Evolutionary conservation across 2,113 vertebrate genomes (phyloP).

Genomic region (Platanista minor): DNA sequence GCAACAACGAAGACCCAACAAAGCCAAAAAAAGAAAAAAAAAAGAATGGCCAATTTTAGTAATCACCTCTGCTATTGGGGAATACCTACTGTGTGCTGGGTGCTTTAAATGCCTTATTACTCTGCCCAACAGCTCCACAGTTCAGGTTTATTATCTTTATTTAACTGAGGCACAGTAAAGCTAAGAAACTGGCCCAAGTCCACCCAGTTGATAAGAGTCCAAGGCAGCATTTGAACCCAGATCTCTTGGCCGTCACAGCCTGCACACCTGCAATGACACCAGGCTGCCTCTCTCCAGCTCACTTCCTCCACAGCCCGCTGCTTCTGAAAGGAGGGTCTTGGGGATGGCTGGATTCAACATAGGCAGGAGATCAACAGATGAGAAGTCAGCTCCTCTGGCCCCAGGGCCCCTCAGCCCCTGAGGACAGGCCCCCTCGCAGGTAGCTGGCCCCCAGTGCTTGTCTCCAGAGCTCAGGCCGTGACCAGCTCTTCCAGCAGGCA

Average conservation of each 20-base stretch:
- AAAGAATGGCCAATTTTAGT: constrained; percentile 19
- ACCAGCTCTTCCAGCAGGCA: background rate
- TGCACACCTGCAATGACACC: background rate
- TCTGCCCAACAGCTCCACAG: background rate
- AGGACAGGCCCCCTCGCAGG: background rate
- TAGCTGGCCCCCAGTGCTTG: background rate
- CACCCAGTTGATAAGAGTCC: too few relatives aligned
- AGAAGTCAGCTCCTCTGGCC: background rate
- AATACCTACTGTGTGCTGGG: background rate
- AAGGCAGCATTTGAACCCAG: background rate
- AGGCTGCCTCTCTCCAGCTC: background rate
- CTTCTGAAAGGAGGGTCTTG: background rate
- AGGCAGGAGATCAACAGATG: background rate
- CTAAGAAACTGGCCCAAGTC: background rate
- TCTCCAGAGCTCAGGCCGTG: background rate
- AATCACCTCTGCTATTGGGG: background rate
- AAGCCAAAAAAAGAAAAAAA: too few relatives aligned
- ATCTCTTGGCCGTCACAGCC: background rate
- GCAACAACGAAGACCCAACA: too few relatives aligned
- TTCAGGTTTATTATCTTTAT: background rate
- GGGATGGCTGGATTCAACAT: background rate
- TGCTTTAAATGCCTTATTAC: background rate
- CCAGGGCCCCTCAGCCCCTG: background rate
- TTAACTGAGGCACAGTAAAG: background rate
- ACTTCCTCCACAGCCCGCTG: background rate